Evolutionary conservation across 2,797 vertebrate genomes (phyloP), one percentile per base, ranked within the genome.

Genomic region (Mormyrus proboscirostris): DNA sequence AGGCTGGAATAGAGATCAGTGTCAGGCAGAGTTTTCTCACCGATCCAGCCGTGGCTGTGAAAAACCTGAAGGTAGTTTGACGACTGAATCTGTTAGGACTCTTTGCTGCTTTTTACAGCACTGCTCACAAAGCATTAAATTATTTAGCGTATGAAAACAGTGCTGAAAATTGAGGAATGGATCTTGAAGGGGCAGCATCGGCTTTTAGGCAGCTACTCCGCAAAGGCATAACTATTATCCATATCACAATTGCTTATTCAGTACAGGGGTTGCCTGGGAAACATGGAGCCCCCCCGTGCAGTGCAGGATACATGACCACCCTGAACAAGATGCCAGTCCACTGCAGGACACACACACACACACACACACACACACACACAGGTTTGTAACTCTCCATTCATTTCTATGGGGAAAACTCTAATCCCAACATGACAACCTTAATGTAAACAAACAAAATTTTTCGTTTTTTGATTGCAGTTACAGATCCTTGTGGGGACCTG

Each of bases 1-100:
- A 99, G 92, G 98, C 98, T 2, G 97, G 97, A 22, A 97, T 99
- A 7, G 98, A 99, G 94, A 98, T 99, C 93, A 99, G 97, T 29
- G 98, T 99, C 92, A 96, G 98, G 38, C 98, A 99, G 93, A 99
- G 98, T 91, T 99, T 99, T 94, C 98, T 99, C 93, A 98, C 97
- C 0, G 98, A 99, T 93, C 98, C 98, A 49, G 96, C 97, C 1
- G 97, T 98, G 0, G 97, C 98, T 2, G 98, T 99, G 90, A 97
- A 98, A 92, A 99, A 98, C 94, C 97, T 99, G 89, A 99, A 99
- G 98, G 98, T 99, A 93, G 93, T 94, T 95, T 38, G 51, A 33
- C 50, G 8, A 50, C n/a, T 14, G 49, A 73, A 69, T 69, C 62
- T 49, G 82, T 51, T 50, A 9, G 57, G 73, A 44, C 38, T 44